These are phyloP conservation scores for Oceanites oceanicus DNA, from an alignment of 2,113 vertebrate species.

Conservation along the genomic window DNA sequence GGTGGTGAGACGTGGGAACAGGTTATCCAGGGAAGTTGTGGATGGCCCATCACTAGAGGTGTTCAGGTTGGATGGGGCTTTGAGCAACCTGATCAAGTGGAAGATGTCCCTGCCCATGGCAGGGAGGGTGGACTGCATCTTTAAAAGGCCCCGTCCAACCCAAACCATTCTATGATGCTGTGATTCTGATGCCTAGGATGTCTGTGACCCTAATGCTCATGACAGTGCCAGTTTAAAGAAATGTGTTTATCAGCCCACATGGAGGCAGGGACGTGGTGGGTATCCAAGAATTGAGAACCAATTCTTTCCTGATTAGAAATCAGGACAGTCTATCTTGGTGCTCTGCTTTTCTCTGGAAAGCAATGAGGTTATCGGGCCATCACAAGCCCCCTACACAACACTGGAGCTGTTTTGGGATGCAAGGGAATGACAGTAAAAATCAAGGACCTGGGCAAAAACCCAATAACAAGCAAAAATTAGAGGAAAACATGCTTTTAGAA, in stretches of 20 bases:
- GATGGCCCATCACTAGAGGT: not conserved
- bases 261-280: accelerated
- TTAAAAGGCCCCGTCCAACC: not conserved
- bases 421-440: not conserved
- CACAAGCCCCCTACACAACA: not conserved
- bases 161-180: not conserved
- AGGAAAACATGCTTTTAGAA: not conserved
- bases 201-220: not conserved
- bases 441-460: not conserved
- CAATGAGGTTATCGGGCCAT: not conserved
- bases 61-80: not conserved
- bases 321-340: not conserved
- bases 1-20: not conserved
- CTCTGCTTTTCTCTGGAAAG: not conserved
- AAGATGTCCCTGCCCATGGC: not conserved
- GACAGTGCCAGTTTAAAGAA: not conserved
- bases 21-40: not conserved
- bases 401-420: not conserved
- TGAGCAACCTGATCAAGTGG: not conserved
- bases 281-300: not conserved
- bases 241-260: not conserved
- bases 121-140: not conserved
- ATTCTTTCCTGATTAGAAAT: not conserved
- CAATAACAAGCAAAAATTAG: not conserved
- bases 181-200: not conserved